Conservation (phyloP, 1,140 invertebrate genomes). For the Caenorhabditis briggsae region DNA sequence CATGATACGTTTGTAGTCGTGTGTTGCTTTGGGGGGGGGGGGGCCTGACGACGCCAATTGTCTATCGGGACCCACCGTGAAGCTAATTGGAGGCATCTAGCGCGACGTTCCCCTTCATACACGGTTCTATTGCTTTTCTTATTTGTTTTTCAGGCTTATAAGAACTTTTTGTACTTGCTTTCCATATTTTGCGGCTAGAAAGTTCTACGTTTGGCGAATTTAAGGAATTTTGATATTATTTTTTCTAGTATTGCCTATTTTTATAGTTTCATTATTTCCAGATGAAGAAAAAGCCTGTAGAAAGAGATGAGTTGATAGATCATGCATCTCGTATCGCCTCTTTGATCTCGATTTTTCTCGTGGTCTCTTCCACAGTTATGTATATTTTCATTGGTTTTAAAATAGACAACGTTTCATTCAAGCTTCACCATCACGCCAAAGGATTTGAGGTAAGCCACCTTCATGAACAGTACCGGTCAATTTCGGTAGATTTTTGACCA, state of each 20-base stretch:
- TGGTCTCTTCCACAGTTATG: slow-evolving; percentile 4
- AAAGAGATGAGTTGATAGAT: slow-evolving; percentile 32
- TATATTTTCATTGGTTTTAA: slow-evolving; percentile 19
- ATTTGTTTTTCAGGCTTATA: slow-evolving; percentile 1
- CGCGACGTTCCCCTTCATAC: slow-evolving; percentile 2
- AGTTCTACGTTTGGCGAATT: too few species aligned
- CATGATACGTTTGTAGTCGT: slow-evolving; percentile 54
- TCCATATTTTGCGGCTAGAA: too few species aligned
- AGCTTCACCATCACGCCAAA: slow-evolving; percentile 19
- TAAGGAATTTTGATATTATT: too few species aligned
- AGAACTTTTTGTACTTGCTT: too few species aligned
- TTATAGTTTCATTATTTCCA: neutral
- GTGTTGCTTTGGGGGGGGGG: slow-evolving; percentile 33
- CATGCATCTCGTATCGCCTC: slow-evolving; percentile 22
- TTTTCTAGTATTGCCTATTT: neutral
- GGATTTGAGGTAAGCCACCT: slow-evolving; percentile 9
- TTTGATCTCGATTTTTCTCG: slow-evolving; percentile 6
- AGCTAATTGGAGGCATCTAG: slow-evolving; percentile 45
- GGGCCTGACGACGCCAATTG: slow-evolving; percentile 21
- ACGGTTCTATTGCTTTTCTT: slow-evolving; percentile 17
- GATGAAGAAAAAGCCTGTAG: slow-evolving; percentile 40
- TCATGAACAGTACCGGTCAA: too few species aligned
- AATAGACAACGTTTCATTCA: neutral
- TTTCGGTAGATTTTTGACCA: too few species aligned
- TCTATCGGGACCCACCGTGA: slow-evolving; percentile 30